phyloP scores from a whole-genome alignment of 2,888 invertebrate species.

The Chromoteleia sp. region DNA sequence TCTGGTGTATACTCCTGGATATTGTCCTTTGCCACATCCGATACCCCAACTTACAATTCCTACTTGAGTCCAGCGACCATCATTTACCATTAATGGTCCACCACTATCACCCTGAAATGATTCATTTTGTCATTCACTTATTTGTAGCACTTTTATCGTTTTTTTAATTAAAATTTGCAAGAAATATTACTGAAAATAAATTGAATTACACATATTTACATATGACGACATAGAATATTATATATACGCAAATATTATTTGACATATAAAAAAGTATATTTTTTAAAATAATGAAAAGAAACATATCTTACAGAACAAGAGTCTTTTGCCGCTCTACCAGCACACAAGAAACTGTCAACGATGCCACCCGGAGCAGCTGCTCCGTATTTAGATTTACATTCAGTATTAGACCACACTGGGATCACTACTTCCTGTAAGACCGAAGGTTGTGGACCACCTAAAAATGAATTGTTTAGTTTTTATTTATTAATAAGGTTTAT shows the following conservation, averaged over 20 bases:
- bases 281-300: neutral
- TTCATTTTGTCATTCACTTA: too few relatives aligned
- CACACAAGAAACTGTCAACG: constrained; percentile 94
- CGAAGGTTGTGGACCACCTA: constrained; percentile 93
- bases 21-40: constrained; percentile 95
- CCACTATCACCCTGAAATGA: constrained; percentile 94
- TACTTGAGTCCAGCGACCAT: constrained; percentile 92
- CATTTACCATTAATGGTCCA: constrained; percentile 93
- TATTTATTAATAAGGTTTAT: neutral
- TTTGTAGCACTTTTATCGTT: too few relatives aligned
- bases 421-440: constrained; percentile 93
- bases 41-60: constrained; percentile 97
- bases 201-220: too few relatives aligned
- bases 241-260: too few relatives aligned
- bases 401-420: constrained; percentile 92
- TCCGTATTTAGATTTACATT: constrained; percentile 93
- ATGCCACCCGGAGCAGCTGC: constrained; percentile 95
- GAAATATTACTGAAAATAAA: too few relatives aligned
- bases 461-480: constrained; percentile 22
- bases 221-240: too few relatives aligned
- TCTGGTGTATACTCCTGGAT: constrained; percentile 95
- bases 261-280: too few relatives aligned
- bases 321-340: constrained; percentile 93
- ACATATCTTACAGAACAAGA: constrained; percentile 92
- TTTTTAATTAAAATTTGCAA: too few relatives aligned